These are phyloP conservation scores for Piezodorus guildinii DNA, from an alignment of 1,140 invertebrate species.

Conservation along the genomic window DNA sequence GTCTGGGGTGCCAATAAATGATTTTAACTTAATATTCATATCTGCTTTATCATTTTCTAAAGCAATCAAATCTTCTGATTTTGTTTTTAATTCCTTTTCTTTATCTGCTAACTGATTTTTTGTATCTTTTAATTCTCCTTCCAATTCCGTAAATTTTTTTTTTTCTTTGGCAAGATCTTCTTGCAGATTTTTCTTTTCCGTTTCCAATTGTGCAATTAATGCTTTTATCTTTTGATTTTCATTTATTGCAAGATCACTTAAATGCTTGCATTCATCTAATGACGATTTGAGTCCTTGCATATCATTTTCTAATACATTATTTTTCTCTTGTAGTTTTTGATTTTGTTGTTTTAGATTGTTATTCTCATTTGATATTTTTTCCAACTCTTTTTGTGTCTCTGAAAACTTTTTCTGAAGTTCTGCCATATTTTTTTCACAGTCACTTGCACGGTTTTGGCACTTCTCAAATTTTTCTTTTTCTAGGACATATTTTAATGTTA, in stretches of 20 bases:
- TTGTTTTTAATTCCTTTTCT: neutral
- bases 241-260: neutral
- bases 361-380: neutral
- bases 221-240: slow-evolving; percentile 7
- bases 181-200: neutral
- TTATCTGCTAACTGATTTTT: neutral
- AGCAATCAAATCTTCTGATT: neutral
- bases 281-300: neutral
- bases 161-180: slow-evolving; percentile 4
- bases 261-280: neutral
- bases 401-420: neutral
- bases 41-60: slow-evolving; percentile 10
- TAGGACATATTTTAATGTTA: too few species aligned
- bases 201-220: neutral
- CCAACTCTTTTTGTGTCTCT: neutral
- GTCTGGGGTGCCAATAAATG: neutral
- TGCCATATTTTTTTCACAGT: neutral
- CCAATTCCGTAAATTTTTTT: neutral
- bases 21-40: neutral
- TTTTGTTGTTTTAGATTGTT: neutral
- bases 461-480: too few species aligned
- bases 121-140: neutral
- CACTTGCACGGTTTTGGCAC: neutral
- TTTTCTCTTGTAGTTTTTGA: neutral
- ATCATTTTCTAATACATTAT: neutral